Conservation (phyloP, 2,888 invertebrate species). For the Lutraria lutraria region DNA sequence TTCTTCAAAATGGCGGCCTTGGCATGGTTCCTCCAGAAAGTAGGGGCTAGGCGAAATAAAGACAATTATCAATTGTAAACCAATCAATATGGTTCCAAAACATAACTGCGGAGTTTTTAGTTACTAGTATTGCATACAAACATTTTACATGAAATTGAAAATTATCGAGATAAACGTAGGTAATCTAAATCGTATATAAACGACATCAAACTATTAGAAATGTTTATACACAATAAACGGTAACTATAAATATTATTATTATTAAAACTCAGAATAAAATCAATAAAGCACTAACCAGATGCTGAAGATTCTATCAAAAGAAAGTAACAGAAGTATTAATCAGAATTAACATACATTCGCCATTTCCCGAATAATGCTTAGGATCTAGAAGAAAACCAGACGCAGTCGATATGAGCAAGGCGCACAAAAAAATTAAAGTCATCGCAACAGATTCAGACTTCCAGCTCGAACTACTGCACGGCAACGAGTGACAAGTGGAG, state of each 20-base stretch:
- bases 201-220: not conserved
- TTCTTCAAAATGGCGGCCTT: conserved; percentile 46
- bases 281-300: not conserved
- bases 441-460: not conserved
- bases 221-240: not conserved
- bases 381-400: conserved; percentile 32
- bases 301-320: not conserved
- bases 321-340: not conserved
- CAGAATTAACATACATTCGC: conserved; percentile 41
- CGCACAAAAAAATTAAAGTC: not conserved
- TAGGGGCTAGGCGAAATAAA: conserved; percentile 45
- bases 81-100: not conserved
- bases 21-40: conserved; percentile 56
- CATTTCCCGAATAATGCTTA: conserved; percentile 50
- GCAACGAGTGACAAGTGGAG: too few relatives aligned
- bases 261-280: not conserved
- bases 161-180: too few relatives aligned
- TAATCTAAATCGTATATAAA: not conserved
- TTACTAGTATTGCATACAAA: not conserved
- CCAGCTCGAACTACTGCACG: not conserved
- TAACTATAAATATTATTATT: not conserved
- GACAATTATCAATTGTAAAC: not conserved
- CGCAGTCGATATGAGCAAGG: not conserved
- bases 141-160: not conserved
- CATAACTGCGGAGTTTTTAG: not conserved